Evolutionary conservation across 2,113 vertebrate species (phyloP), one percentile per base, ranked within the genome.

Genomic region (Podilymbus podiceps): DNA sequence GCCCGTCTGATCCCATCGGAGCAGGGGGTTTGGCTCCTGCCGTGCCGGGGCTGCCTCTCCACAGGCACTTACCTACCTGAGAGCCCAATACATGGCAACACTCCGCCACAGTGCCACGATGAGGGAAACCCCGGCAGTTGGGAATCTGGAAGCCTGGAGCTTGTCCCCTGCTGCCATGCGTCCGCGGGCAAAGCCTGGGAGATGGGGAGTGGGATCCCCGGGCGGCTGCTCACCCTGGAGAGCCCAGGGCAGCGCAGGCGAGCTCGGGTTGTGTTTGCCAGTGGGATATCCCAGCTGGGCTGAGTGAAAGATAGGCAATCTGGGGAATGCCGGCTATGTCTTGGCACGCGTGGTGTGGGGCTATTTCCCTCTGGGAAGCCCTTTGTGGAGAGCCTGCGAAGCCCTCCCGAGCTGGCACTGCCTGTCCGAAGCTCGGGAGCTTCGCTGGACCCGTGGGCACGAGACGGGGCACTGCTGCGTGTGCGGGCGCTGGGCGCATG

Each of bases 161-260:
- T 0, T 1, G 3, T 69, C 4, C 42, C 33, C 30, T 28, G 53
- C 27, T 7, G 33, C 0, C 0, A 6, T 5, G 10, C 3, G 1
- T 79, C 74, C 8, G 1, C 6, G 4, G 59, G 33, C 7, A 9
- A 60, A 53, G 17, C n/a, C 35, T 49, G 35, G 49, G 44, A 35
- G 63, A 35, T 0, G 3, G 24, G 42, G 28, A 42, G 35, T 3
- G 11, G n/a, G 63, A 24, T 69, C 17, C 24, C 8, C 16, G 2
- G 55, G 44, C 0, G 4, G 62, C 60, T 50, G 83, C 72, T 76
- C 1, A 3, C 52, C 25, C 69, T 0, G 2, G 46, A 10, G 28
- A n/a, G 19, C 0, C 2, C 55, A 47, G 56, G 52, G 52, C 74
- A 60, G 15, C 2, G 12, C 47, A 15, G 68, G 19, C 1, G 9